Evolutionary conservation across 1,140 invertebrate genomes (phyloP).

Genomic region (Euwallacea similis): DNA sequence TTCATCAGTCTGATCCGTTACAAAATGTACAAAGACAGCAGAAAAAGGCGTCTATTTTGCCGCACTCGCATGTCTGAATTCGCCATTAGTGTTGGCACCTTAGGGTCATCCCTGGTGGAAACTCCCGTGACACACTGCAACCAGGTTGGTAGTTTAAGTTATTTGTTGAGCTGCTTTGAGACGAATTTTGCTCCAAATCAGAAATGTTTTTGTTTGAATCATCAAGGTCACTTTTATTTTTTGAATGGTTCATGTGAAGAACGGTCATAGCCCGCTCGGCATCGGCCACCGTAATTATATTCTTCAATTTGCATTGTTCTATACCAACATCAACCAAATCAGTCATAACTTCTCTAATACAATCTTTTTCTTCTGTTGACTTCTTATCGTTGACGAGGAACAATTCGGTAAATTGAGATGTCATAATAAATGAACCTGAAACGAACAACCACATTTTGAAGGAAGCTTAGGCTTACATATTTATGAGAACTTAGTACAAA

Average conservation of each 20-base stretch:
- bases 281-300: slow-evolving; percentile 56
- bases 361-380: slow-evolving; percentile 29
- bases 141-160: slow-evolving; percentile 2
- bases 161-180: not conserved
- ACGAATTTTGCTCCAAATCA: not conserved
- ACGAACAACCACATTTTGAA: not conserved
- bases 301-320: slow-evolving; percentile 53
- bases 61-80: no score
- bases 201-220: not conserved
- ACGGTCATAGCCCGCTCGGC: slow-evolving; percentile 60
- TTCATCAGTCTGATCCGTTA: no score
- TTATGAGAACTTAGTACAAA: not conserved
- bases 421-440: slow-evolving; percentile 36
- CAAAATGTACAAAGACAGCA: no score
- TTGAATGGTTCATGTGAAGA: slow-evolving; percentile 57
- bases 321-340: slow-evolving; percentile 57
- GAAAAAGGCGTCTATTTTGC: no score
- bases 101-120: slow-evolving; percentile 2
- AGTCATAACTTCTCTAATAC: slow-evolving; percentile 48
- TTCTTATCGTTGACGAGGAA: slow-evolving; percentile 54
- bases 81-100: no score
- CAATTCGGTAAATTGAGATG: slow-evolving; percentile 57
- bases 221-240: slow-evolving; percentile 52
- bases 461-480: not conserved
- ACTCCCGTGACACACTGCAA: slow-evolving; percentile 19